Evolutionary conservation across 2,888 invertebrate species (phyloP).

Genomic region (Trissolcus japonicus): DNA sequence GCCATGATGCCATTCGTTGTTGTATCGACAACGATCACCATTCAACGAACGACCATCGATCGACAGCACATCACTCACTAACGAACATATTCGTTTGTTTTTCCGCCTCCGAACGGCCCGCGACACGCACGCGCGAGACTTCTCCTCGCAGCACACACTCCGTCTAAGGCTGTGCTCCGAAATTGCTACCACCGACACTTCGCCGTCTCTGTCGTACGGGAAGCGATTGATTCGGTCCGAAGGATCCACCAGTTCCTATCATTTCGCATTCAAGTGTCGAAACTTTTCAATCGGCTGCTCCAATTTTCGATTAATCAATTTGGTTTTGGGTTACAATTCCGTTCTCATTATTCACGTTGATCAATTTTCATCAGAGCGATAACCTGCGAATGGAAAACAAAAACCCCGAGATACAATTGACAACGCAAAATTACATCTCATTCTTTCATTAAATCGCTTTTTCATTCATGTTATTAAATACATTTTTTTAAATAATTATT

Average conservation of each 20-base stretch:
- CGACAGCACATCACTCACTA: conserved; percentile 37
- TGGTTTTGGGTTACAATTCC: too few relatives aligned
- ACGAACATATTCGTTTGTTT: conserved; percentile 50
- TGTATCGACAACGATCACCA: conserved; percentile 26
- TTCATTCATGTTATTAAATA: too few relatives aligned
- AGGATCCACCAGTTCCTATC: neutral
- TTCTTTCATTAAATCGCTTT: too few relatives aligned
- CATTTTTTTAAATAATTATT: too few relatives aligned
- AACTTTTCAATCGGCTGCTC: too few relatives aligned
- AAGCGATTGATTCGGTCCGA: too few relatives aligned
- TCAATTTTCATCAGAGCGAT: too few relatives aligned
- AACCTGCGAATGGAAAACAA: too few relatives aligned
- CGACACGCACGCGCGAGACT: conserved; percentile 39
- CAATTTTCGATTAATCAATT: too few relatives aligned
- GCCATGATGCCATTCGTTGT: conserved; percentile 46
- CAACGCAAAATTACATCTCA: too few relatives aligned
- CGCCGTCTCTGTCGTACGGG: neutral
- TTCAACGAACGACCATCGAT: conserved; percentile 40
- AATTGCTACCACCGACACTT: conserved; percentile 13
- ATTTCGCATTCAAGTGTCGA: neutral
- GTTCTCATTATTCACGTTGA: too few relatives aligned
- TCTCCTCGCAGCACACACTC: conserved; percentile 22
- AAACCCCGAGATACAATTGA: too few relatives aligned
- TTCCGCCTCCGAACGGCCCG: conserved; percentile 45
- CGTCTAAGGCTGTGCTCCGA: conserved; percentile 26